phyloP scores from a whole-genome alignment of 2,797 vertebrate genomes.

The Tauraco hartlaubi region DNA sequence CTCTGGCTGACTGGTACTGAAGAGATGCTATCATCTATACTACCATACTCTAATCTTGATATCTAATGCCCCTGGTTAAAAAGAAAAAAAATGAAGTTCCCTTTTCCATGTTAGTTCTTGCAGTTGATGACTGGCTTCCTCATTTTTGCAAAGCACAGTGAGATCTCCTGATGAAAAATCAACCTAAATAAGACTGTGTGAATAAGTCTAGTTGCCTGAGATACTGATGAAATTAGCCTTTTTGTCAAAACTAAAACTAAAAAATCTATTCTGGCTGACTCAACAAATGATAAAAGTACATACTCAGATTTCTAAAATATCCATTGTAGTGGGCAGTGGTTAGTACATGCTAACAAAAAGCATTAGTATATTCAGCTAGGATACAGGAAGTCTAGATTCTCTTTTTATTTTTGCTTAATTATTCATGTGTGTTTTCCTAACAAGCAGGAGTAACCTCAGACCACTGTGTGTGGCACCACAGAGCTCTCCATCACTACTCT shows the following conservation, averaged over 20 bases:
- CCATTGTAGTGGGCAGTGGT: neutral
- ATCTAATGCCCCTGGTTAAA: neutral
- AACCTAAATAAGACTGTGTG: neutral
- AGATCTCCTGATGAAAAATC: neutral
- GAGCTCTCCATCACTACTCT: neutral
- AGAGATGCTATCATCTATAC: neutral
- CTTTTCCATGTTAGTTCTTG: neutral
- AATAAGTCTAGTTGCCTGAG: constrained; percentile 4
- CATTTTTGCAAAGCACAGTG: neutral
- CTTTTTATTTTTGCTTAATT: constrained; percentile 31
- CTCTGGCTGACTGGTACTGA: neutral
- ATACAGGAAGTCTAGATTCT: neutral
- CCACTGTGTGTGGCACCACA: neutral
- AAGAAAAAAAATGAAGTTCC: neutral
- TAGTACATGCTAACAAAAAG: neutral
- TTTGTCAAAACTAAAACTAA: neutral
- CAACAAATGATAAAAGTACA: constrained; percentile 5
- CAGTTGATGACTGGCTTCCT: neutral
- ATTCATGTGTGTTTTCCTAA: constrained; percentile 9
- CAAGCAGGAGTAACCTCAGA: neutral
- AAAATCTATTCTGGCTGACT: constrained; percentile 32
- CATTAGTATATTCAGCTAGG: neutral
- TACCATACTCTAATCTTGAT: neutral
- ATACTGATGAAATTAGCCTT: neutral
- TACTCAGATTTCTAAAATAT: constrained; percentile 31